A percentile compares a stretch with the other conserved stretches of the same genome.
Conservation (phyloP, 2,113 vertebrate species). For the Ptilorrhoa leucosticta region DNA sequence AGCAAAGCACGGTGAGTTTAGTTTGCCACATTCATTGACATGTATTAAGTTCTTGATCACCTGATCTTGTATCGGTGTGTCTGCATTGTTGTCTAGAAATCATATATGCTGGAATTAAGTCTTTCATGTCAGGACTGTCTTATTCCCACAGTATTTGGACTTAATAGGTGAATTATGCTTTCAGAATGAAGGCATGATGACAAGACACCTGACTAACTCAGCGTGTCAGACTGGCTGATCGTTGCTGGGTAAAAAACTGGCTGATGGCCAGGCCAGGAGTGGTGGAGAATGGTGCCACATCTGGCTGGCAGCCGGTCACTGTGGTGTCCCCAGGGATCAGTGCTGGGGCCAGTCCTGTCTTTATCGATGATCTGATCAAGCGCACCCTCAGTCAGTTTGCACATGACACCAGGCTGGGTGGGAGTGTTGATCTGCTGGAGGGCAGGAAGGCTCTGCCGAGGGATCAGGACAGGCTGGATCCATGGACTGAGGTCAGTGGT, state of each 20-base stretch:
- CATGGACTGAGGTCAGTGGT: fast-evolving
- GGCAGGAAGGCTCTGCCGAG: neutral
- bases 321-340: too few relatives aligned
- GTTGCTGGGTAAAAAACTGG: fast-evolving
- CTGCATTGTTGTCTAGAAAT: neutral
- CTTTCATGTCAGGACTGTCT: neutral
- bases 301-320: fast-evolving
- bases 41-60: neutral
- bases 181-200: neutral
- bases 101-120: neutral
- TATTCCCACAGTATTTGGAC: neutral
- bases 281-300: too few relatives aligned
- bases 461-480: too few relatives aligned
- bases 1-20: neutral
- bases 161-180: neutral
- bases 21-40: neutral
- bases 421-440: neutral
- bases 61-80: neutral
- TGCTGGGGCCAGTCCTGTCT: fast-evolving
- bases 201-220: neutral
- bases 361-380: neutral
- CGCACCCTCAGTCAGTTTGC: too few relatives aligned
- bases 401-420: fast-evolving
- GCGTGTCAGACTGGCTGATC: neutral
- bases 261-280: fast-evolving